Evolutionary conservation across 2,797 vertebrate genomes (phyloP), one percentile per base, ranked within the genome.

Genomic region (Pseudomugil tenellus): DNA sequence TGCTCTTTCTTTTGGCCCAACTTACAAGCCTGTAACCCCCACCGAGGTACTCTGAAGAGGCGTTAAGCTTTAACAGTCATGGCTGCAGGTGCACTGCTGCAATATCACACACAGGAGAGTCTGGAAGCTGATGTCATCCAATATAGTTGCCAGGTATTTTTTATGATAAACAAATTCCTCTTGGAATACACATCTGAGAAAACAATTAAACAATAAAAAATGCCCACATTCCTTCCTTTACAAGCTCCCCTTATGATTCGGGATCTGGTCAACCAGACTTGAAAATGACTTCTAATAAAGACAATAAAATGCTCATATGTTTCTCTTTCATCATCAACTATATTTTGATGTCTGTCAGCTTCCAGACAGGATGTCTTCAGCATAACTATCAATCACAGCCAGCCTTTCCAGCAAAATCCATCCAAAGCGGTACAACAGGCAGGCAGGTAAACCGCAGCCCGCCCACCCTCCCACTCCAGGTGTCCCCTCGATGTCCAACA

Each of bases 61-160:
- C 31, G 21, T 54, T 70, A 54, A 63, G 74, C 70, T 16, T n/a
- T 32, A 66, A 76, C 58, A 3, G 55, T 56, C 70, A 51, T 65
- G 75, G 77, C 56, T 74, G 70, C 87, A 86, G 84, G 89, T 91
- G 91, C 86, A 86, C 71, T 56, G 78, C 87, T 78, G 68, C 74
- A 58, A 73, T 82, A 84, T 89, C 84, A 56, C 65, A 75, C 84
- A 85, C 55, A 58, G 72, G 51, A 56, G 69, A 54, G 81, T 88
- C 81, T 89, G 88, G 77, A 86, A 12, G 72, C 85, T 88, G 87
- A 90, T 79, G 63, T 91, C 87, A 87, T 85, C 72, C 64, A 78
- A 85, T 76, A 83, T 76, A 81, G 87, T 82, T 91, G 91, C 86
- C 84, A 77, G 68, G 43, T 46, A 49, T 41, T 66, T 8, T 8